A percentile compares a stretch with the other conserved stretches of the same genome.
These are phyloP conservation scores for Crossocerus cetratus DNA, from an alignment of 2,888 invertebrate species.

Conservation along the genomic window DNA sequence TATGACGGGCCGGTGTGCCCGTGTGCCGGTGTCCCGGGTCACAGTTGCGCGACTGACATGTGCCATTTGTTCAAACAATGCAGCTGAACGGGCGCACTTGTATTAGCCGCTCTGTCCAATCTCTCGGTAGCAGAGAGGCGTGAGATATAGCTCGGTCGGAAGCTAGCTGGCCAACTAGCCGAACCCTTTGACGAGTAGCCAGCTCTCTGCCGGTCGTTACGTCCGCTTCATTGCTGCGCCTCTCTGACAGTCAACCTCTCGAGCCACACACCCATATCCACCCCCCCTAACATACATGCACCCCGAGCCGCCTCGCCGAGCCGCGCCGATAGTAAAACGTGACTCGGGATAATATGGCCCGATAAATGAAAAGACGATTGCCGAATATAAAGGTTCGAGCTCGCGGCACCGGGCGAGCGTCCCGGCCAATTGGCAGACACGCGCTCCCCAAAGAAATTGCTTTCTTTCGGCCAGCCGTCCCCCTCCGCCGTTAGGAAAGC, in stretches of 20 bases:
- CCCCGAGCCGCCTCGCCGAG: too few species aligned
- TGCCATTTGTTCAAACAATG: constrained; percentile 64
- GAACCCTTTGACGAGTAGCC: too few species aligned
- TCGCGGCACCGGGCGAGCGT: too few species aligned
- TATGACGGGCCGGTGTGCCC: too few species aligned
- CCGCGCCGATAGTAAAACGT: constrained; percentile 40
- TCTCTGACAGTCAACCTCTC: too few species aligned
- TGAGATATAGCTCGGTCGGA: background rate
- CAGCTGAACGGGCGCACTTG: constrained; percentile 37
- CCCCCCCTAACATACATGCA: too few species aligned
- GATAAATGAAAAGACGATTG: constrained; percentile 32
- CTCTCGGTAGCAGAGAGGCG: background rate
- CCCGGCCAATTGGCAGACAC: too few species aligned
- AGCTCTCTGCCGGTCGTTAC: too few species aligned
- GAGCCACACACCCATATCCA: too few species aligned
- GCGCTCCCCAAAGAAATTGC: too few species aligned
- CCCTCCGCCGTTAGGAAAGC: background rate
- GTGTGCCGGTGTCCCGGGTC: constrained; percentile 62
- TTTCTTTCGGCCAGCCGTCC: background rate
- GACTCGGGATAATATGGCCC: constrained; percentile 42
- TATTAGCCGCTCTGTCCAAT: constrained; percentile 27
- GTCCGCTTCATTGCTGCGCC: too few species aligned
- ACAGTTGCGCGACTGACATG: constrained; percentile 62
- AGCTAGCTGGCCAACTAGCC: background rate
- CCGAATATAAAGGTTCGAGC: constrained; percentile 13